phyloP scores from a whole-genome alignment of 37 sponge, comb jelly and placozoan species.

The Theonella swinhoei region DNA sequence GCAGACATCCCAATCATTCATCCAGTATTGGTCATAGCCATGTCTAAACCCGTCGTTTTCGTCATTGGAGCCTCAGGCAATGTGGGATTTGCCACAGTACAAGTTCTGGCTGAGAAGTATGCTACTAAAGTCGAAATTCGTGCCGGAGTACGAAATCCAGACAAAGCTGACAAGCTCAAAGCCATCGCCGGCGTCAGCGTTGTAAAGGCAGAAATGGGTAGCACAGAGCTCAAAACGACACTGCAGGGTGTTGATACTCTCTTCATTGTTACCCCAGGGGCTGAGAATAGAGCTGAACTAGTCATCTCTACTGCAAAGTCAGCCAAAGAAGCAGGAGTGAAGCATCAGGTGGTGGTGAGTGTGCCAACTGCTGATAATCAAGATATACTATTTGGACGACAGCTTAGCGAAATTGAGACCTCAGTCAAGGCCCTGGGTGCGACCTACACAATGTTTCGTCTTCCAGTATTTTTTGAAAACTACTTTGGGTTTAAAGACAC shows the following conservation, averaged over 20 bases:
- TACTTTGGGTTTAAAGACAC: slow-evolving; percentile 34
- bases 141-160: slow-evolving; percentile 62
- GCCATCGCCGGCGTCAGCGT: slow-evolving; percentile 35
- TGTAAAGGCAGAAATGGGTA: slow-evolving; percentile 58
- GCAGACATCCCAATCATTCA: too few species aligned
- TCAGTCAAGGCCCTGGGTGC: slow-evolving; percentile 39
- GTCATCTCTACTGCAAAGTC: slow-evolving; percentile 45
- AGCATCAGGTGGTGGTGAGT: slow-evolving; percentile 36
- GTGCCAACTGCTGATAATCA: slow-evolving; percentile 33
- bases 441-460: slow-evolving; percentile 54
- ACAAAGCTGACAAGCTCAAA: slow-evolving; percentile 49
- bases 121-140: slow-evolving; percentile 54
- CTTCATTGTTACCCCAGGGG: slow-evolving; percentile 60
- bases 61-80: slow-evolving; percentile 67
- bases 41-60: slow-evolving; percentile 69
- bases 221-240: slow-evolving; percentile 13
- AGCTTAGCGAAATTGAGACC: slow-evolving; percentile 41
- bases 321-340: slow-evolving; percentile 70
- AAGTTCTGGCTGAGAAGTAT: slow-evolving; percentile 37
- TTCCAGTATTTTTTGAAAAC: slow-evolving; percentile 58
- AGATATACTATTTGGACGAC: slow-evolving; percentile 42
- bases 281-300: slow-evolving; percentile 46
- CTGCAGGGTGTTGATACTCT: slow-evolving; percentile 68
- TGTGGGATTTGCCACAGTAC: slow-evolving; percentile 54
- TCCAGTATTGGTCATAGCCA: too few species aligned